These are phyloP conservation scores for Coenonympha arcania DNA, from an alignment of 2,888 invertebrate species.

Conservation along the genomic window DNA sequence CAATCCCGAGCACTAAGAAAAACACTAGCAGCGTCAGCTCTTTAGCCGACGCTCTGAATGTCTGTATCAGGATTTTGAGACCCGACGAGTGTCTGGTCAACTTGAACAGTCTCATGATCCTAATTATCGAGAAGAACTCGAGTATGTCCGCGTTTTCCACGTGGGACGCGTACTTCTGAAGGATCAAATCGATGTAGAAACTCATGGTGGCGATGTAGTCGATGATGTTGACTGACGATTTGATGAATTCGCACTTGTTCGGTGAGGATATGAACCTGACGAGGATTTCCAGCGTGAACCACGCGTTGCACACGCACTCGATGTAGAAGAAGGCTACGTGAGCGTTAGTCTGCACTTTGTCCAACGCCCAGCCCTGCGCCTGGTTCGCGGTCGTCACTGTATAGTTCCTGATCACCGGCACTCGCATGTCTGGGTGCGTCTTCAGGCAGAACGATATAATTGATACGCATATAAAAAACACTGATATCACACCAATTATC, in stretches of 20 bases:
- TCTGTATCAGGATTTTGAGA: constrained; percentile 97
- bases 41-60: constrained; percentile 97
- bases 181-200: constrained; percentile 95
- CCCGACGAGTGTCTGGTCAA: constrained; percentile 97
- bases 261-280: constrained; percentile 94
- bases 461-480: constrained; percentile 99
- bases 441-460: constrained; percentile 99
- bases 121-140: constrained; percentile 97
- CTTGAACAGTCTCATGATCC: constrained; percentile 98
- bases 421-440: constrained; percentile 98
- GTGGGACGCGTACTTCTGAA: constrained; percentile 92
- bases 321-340: constrained; percentile 98
- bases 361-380: constrained; percentile 86
- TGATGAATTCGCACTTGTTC: constrained; percentile 94
- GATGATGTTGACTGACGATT: constrained; percentile 98
- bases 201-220: constrained; percentile 99
- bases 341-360: constrained; percentile 94
- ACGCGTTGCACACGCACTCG: constrained; percentile 98
- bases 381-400: constrained; percentile 84
- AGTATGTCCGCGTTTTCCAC: constrained; percentile 95
- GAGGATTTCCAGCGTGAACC: constrained; percentile 99
- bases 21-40: constrained; percentile 97
- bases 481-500: constrained; percentile 98
- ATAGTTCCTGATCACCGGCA: constrained; percentile 88
- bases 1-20: constrained; percentile 97